Evolutionary conservation across 2,797 vertebrate species (phyloP), one percentile per base, ranked within the genome.

Genomic region (Bryconaethiops microstoma): DNA sequence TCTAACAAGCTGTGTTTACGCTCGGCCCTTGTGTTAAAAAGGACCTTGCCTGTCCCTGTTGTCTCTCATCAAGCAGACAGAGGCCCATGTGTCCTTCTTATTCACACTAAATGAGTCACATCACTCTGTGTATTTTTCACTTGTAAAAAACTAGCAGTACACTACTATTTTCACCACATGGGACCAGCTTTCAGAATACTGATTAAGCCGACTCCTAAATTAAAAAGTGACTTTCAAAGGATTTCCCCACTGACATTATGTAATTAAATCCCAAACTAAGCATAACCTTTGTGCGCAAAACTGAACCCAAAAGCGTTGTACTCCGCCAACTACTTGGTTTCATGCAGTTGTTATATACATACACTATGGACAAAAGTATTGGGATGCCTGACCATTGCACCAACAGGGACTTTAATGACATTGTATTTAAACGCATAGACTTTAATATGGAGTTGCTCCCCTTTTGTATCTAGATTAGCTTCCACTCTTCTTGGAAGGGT

Each of bases 1-100:
- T 76, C 60, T 78, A 75, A 75, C 68, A 68, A 70, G 76, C 59
- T 76, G 69, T 69, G 77, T 77, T 77, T 81, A 81, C 77, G 52
- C 77, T 45, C 45, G 64, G 78, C 65, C 60, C 9, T 19, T 19
- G 64, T 60, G 42, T 83, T 48, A 67, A 80, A 76, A 73, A 70
- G 45, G 57, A 73, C 80, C 25, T 70, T 63, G 6, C 54, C n/a
- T 74, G 60, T 74, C 48, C 80, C 45, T 60, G 63, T 45, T 70
- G 48, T 62, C 68, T 39, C 71, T 42, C 54, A 23, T 74, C 71
- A 39, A 1, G 52, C 52, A 55, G 52, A 59, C 35, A 6, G 17
- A 59, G 48, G 42, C 55, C 55, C 71, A 23, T 14, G 54, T 74
- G 54, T 39, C 54, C 29, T 57, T 74, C 17, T 9, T 73, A 23